These are phyloP conservation scores for Pungitius pungitius DNA, from an alignment of 2,113 vertebrate species.

Conservation along the genomic window DNA sequence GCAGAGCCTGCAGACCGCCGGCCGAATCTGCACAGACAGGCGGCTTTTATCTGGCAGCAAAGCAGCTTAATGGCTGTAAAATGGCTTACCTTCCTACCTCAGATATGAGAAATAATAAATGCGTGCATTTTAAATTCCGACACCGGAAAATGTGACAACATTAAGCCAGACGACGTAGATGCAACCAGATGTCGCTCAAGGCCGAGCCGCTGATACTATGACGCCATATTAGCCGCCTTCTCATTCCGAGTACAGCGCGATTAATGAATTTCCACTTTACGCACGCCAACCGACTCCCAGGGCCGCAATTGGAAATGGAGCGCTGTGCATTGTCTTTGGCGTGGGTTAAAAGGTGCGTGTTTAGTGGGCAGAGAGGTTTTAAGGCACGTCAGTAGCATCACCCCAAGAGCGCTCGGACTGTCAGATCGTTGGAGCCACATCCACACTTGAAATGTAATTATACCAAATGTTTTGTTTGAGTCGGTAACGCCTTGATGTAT, in stretches of 20 bases:
- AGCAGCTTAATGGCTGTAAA: constrained; percentile 24
- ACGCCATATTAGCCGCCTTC: neutral
- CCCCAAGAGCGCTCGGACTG: neutral
- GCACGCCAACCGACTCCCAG: neutral
- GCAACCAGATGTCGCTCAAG: constrained; percentile 8
- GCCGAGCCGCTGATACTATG: neutral
- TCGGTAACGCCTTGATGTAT: constrained; percentile 62
- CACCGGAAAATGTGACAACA: constrained; percentile 30
- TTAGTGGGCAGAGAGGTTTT: neutral
- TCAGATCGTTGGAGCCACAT: constrained; percentile 43
- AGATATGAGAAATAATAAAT: constrained; percentile 46
- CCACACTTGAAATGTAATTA: constrained; percentile 61
- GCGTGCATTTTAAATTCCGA: constrained; percentile 23
- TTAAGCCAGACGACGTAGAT: constrained; percentile 6
- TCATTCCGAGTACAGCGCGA: neutral
- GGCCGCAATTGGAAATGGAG: neutral
- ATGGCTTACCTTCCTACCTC: constrained; percentile 17
- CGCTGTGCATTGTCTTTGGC: neutral
- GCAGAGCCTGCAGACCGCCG: constrained; percentile 27
- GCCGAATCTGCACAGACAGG: constrained; percentile 18
- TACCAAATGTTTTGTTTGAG: constrained; percentile 64
- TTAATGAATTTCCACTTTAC: neutral
- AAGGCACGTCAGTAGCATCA: neutral
- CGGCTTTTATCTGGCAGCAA: constrained; percentile 29
- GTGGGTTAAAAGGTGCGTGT: constrained; percentile 26